Conservation (phyloP, 1,140 invertebrate genomes). For the Papilio polytes region DNA sequence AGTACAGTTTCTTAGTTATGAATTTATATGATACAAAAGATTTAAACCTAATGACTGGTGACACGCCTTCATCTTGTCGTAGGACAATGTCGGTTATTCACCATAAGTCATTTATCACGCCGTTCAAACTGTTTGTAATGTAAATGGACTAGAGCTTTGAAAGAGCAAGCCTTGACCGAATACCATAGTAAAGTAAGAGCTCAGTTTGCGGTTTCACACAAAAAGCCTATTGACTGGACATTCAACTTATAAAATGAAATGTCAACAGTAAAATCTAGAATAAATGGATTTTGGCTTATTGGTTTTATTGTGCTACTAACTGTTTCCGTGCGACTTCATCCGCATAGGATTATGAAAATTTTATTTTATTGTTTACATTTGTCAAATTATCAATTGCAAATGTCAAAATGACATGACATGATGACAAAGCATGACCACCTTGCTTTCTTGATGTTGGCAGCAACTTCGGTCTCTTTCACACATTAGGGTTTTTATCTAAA, state of each 20-base stretch:
- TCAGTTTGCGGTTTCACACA: not conserved
- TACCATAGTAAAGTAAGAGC: not conserved
- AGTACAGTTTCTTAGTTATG: not conserved
- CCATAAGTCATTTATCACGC: constrained; percentile 6
- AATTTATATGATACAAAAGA: not conserved
- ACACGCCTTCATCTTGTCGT: not conserved
- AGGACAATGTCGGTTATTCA: not conserved
- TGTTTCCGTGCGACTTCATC: too few species aligned
- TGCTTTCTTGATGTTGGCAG: too few species aligned
- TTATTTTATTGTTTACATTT: too few species aligned
- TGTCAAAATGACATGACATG: too few species aligned
- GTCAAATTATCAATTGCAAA: too few species aligned
- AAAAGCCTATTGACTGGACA: not conserved
- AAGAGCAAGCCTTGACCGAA: constrained; percentile 20
- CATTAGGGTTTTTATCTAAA: too few species aligned
- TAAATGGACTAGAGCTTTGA: constrained; percentile 19
- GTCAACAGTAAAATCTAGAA: not conserved
- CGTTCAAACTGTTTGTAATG: constrained; percentile 7
- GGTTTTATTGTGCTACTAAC: too few species aligned
- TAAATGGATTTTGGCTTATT: not conserved
- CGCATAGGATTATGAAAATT: too few species aligned
- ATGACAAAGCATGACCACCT: too few species aligned
- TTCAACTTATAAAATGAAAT: not conserved
- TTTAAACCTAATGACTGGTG: not conserved
- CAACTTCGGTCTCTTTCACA: too few species aligned